These are phyloP conservation scores for Eledona agricola DNA, from an alignment of 2,888 invertebrate species.

Conservation along the genomic window DNA sequence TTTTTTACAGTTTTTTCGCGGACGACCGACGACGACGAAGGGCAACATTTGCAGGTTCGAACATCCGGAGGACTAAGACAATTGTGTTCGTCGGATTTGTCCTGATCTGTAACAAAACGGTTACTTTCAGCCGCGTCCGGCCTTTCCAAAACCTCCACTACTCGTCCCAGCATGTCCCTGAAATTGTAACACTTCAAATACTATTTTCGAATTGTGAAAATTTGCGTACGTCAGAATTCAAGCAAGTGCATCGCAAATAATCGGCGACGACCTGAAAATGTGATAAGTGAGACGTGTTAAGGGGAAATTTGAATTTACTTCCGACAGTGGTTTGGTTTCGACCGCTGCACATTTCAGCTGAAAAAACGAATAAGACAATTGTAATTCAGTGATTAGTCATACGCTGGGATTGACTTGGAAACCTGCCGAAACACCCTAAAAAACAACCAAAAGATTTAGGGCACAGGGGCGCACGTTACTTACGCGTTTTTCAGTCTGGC, in stretches of 20 bases:
- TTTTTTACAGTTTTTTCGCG: too few species aligned
- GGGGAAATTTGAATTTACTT: too few species aligned
- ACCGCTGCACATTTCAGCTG: constrained; percentile 6
- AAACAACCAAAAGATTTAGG: constrained; percentile 1
- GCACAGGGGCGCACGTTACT: constrained; percentile 1
- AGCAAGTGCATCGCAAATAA: constrained; percentile 13
- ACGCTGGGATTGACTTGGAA: constrained; percentile 24
- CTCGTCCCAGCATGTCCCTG: too few species aligned
- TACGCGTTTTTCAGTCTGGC: constrained; percentile 6
- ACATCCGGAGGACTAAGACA: constrained; percentile 22
- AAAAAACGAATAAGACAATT: constrained; percentile 7
- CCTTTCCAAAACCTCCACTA: too few species aligned
- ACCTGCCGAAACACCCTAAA: constrained; percentile 19
- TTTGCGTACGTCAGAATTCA: too few species aligned
- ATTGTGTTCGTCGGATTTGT: constrained; percentile 19
- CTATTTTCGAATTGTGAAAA: too few species aligned
- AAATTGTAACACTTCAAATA: too few species aligned
- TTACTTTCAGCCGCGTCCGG: too few species aligned
- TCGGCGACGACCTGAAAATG: constrained; percentile 18
- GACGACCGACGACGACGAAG: constrained; percentile 1
- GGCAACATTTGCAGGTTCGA: constrained; percentile 18
- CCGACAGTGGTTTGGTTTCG: constrained; percentile 4
- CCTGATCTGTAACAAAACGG: too few species aligned
- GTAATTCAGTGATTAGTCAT: not conserved
- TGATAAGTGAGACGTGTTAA: too few species aligned